Evolutionary conservation across 1,140 invertebrate species (phyloP).

Genomic region (Nixonia krombeini): DNA sequence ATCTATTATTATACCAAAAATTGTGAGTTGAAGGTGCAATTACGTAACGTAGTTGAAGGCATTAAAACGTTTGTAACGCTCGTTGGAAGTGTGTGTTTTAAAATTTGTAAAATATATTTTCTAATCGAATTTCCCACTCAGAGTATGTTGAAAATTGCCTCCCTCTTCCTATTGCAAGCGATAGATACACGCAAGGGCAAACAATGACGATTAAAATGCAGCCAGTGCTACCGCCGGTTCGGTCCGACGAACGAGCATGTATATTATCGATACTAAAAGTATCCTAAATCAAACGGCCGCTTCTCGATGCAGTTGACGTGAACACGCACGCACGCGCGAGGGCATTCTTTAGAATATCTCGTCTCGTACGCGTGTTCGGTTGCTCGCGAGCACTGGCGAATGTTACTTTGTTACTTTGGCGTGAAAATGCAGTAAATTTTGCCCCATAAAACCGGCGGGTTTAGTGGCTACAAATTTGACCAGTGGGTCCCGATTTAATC

Average conservation of each 20-base stretch:
- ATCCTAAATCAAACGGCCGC: constrained; percentile 54
- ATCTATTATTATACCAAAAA: no score
- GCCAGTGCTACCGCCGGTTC: constrained; percentile 9
- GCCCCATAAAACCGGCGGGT: constrained; percentile 60
- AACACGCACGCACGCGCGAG: constrained; percentile 17
- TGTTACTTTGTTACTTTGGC: constrained; percentile 61
- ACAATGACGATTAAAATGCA: constrained; percentile 4
- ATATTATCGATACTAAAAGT: constrained; percentile 58
- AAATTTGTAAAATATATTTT: no score
- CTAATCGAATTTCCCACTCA: no score
- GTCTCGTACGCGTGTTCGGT: constrained; percentile 8
- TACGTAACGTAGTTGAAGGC: no score
- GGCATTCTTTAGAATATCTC: constrained; percentile 7
- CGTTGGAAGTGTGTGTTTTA: no score
- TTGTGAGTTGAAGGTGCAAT: no score
- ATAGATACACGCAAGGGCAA: no score
- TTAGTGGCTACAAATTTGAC: constrained; percentile 69
- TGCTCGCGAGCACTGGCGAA: constrained; percentile 23
- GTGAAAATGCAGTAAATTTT: constrained; percentile 67
- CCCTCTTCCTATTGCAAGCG: no score
- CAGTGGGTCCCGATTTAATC: constrained; percentile 48
- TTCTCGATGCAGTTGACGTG: constrained; percentile 14
- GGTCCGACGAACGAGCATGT: constrained; percentile 32
- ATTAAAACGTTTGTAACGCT: no score
- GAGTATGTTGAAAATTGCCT: no score